A percentile compares a stretch with the other conserved stretches of the same genome.
phyloP scores from a whole-genome alignment of 2,113 vertebrate genomes.

The Halichoerus grypus region DNA sequence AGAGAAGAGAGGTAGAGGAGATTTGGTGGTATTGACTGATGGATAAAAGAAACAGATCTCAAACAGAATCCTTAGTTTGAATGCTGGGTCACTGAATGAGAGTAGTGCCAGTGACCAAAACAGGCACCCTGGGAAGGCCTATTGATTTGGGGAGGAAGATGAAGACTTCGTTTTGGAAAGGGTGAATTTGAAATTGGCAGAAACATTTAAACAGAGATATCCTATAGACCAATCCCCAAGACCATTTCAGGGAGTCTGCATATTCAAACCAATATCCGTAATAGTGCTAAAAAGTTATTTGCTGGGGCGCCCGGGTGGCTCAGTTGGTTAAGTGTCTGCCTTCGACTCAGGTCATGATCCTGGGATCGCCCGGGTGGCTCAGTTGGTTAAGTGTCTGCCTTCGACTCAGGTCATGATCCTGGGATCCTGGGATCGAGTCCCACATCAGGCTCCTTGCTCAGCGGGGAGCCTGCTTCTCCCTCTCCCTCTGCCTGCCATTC shows the following conservation, averaged over 20 bases:
- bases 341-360: too few species aligned
- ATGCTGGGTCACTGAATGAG: neutral
- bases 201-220: slow-evolving; percentile 3
- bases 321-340: too few species aligned
- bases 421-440: too few species aligned
- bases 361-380: too few species aligned
- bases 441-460: too few species aligned
- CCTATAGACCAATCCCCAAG: neutral
- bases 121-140: neutral
- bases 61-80: neutral
- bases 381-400: too few species aligned
- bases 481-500: too few species aligned
- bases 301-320: too few species aligned
- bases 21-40: neutral
- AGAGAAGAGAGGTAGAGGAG: neutral
- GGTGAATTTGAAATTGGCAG: neutral
- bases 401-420: too few species aligned
- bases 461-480: too few species aligned
- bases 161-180: neutral
- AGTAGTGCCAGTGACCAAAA: neutral
- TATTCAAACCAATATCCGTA: neutral
- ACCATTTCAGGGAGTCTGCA: neutral
- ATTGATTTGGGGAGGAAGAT: neutral
- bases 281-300: neutral
- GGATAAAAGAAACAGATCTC: neutral